Evolutionary conservation across 37 sponge, comb jelly and placozoan genomes (phyloP).

Genomic region (Aphrocallistes beatrix): DNA sequence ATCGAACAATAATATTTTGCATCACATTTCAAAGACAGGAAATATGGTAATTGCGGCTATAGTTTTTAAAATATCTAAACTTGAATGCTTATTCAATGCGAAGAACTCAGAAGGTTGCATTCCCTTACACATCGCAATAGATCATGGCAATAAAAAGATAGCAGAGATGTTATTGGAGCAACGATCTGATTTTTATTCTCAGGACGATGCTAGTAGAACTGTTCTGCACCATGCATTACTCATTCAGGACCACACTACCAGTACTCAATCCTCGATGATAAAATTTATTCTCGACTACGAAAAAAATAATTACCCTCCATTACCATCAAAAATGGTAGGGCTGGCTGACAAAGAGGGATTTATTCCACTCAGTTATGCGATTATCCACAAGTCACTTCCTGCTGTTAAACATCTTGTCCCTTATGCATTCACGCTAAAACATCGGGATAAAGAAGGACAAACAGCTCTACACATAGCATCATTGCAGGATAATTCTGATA

Average conservation of each 20-base stretch:
- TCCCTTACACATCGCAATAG: neutral
- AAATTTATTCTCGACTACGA: neutral
- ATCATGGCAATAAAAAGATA: neutral
- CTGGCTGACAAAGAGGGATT: neutral
- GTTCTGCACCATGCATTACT: slow-evolving; percentile 5
- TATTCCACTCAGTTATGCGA: neutral
- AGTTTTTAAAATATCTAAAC: neutral
- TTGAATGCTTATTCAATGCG: neutral
- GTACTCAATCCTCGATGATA: neutral
- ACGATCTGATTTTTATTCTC: neutral
- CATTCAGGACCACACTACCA: neutral
- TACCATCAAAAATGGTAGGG: too few species aligned
- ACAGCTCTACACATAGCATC: neutral
- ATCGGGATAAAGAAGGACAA: neutral
- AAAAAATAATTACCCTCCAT: neutral
- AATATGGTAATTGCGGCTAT: neutral
- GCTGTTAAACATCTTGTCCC: neutral
- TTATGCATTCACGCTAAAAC: neutral
- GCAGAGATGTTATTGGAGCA: neutral
- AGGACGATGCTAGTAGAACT: neutral
- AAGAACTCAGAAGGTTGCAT: neutral
- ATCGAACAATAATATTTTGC: neutral
- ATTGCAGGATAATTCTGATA: neutral
- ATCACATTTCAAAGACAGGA: neutral
- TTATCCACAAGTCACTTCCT: neutral